Percentiles rank a stretch among this genome's conserved stretches.
Evolutionary conservation across 2,888 invertebrate species (phyloP).

Genomic region (Lapara coniferarum): DNA sequence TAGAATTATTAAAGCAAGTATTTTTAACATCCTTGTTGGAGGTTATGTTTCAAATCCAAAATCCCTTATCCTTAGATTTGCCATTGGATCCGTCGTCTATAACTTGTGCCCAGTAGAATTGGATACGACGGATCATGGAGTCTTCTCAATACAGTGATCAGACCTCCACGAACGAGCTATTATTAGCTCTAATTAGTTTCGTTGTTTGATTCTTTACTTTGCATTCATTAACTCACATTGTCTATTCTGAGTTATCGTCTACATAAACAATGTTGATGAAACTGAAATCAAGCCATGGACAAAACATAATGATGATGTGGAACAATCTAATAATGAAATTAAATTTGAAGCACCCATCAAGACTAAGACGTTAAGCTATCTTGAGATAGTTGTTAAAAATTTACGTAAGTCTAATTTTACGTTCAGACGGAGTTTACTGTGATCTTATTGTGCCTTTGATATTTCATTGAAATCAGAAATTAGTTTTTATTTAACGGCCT

Average conservation of each 20-base stretch:
- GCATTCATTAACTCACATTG: slow-evolving; percentile 8
- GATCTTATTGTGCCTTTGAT: slow-evolving; percentile 1
- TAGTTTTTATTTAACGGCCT: neutral
- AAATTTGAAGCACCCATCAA: slow-evolving; percentile 24
- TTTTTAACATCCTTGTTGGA: too few species aligned
- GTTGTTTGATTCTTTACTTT: neutral
- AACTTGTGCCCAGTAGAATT: neutral
- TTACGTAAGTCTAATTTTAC: slow-evolving; percentile 7
- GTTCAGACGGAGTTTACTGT: neutral
- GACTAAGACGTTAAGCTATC: slow-evolving; percentile 14
- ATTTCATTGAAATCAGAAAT: slow-evolving; percentile 8
- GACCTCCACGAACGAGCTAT: neutral
- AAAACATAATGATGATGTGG: slow-evolving; percentile 22
- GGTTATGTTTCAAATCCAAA: too few species aligned
- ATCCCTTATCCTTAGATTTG: too few species aligned
- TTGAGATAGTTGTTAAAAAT: slow-evolving; percentile 18
- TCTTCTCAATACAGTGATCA: neutral
- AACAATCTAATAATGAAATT: slow-evolving; percentile 16
- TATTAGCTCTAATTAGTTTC: neutral
- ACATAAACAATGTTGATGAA: slow-evolving; percentile 23
- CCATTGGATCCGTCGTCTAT: neutral
- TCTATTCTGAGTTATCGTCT: neutral
- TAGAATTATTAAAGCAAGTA: too few species aligned
- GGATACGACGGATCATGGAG: neutral
- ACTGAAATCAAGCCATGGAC: slow-evolving; percentile 21